Conservation (phyloP, 2,113 vertebrate genomes). For the Notiomystis cincta region DNA sequence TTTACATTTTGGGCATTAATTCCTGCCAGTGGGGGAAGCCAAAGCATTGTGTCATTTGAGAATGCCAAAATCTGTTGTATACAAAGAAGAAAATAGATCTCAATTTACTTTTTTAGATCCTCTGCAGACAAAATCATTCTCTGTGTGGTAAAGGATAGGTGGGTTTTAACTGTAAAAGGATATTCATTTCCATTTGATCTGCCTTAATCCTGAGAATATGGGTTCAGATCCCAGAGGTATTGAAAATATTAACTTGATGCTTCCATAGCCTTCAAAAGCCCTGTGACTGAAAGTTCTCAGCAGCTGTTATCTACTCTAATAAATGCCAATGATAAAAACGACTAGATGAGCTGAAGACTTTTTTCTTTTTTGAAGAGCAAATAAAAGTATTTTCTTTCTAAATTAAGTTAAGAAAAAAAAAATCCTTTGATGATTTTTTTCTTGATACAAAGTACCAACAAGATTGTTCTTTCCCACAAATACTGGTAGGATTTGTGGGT, state of each 20-base stretch:
- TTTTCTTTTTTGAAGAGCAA: neutral
- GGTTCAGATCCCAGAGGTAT: conserved; percentile 22
- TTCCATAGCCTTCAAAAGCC: conserved; percentile 13
- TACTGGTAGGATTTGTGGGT: neutral
- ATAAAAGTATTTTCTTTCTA: neutral
- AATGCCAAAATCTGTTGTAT: neutral
- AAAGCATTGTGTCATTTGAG: neutral
- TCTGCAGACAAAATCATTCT: neutral
- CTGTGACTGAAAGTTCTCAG: neutral
- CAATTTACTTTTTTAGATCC: neutral
- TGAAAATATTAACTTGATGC: conserved; percentile 36
- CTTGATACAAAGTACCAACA: neutral
- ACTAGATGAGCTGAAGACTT: neutral
- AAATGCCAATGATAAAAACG: neutral
- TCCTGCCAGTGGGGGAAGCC: neutral
- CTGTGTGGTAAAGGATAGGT: neutral
- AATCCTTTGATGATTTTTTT: neutral
- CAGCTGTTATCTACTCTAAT: conserved; percentile 44
- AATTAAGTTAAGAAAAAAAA: neutral
- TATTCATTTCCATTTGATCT: conserved; percentile 52
- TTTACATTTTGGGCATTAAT: neutral
- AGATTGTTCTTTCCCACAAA: neutral
- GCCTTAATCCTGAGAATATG: conserved; percentile 56
- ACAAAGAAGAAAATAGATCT: neutral
- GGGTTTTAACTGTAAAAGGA: neutral